These are phyloP conservation scores for Collichthys lucidus DNA, from an alignment of 2,113 vertebrate genomes.

Conservation along the genomic window DNA sequence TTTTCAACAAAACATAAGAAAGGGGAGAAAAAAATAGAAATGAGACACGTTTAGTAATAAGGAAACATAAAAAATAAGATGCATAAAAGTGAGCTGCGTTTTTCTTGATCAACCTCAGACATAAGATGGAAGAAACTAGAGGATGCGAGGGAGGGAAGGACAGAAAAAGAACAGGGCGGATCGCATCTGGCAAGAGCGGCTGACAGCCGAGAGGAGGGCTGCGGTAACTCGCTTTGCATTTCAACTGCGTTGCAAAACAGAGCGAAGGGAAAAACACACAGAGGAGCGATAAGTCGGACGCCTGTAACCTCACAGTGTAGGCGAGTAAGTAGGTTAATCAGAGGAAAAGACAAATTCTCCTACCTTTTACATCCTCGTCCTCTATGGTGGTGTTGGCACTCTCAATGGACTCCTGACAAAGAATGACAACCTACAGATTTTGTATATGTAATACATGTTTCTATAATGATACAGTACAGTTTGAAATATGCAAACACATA, in stretches of 20 bases:
- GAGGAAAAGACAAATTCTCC: constrained; percentile 6
- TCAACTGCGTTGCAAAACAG: constrained; percentile 13
- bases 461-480: background rate
- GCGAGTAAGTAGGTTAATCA: background rate
- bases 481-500: background rate
- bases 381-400: constrained; percentile 98
- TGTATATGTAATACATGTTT: background rate
- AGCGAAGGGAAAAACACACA: constrained; percentile 18
- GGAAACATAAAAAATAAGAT: constrained; percentile 17
- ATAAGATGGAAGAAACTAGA: background rate
- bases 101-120: constrained; percentile 23
- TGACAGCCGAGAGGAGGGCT: constrained; percentile 14
- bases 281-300: background rate
- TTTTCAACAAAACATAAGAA: constrained; percentile 42
- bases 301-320: background rate
- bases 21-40: constrained; percentile 19
- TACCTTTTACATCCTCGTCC: constrained; percentile 99
- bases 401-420: constrained; percentile 94
- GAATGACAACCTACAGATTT: constrained; percentile 37
- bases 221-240: constrained; percentile 3
- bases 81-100: constrained; percentile 7
- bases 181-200: constrained; percentile 21
- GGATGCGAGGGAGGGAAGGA: constrained; percentile 20
- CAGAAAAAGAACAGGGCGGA: constrained; percentile 18
- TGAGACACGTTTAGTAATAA: constrained; percentile 29